These are phyloP conservation scores for Tachycineta bicolor DNA, from an alignment of 2,113 vertebrate genomes.

Conservation along the genomic window DNA sequence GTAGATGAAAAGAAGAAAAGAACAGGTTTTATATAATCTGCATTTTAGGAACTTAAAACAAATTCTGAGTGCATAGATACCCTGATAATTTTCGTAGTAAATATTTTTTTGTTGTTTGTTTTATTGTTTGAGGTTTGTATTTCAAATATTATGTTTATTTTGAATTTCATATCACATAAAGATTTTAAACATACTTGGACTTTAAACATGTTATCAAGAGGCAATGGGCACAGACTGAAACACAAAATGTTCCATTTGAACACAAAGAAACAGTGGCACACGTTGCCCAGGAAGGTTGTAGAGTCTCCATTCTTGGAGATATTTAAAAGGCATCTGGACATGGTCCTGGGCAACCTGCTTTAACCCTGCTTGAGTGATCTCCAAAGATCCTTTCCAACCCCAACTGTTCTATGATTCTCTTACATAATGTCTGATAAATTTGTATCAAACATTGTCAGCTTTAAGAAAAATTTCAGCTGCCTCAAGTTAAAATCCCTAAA, in stretches of 20 bases:
- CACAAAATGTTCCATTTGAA: neutral
- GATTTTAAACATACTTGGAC: neutral
- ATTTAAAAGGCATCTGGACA: neutral
- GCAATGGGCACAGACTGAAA: neutral
- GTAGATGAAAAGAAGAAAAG: neutral
- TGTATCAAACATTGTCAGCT: neutral
- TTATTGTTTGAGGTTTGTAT: neutral
- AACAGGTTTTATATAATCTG: rapidly evolving
- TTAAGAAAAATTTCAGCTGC: neutral
- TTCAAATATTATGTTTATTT: neutral
- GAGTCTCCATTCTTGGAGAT: neutral
- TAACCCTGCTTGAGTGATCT: neutral
- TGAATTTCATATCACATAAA: neutral
- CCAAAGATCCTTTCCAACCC: neutral
- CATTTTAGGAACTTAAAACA: neutral
- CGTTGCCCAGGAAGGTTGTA: neutral
- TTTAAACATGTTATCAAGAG: neutral
- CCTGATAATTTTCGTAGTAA: neutral
- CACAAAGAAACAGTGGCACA: neutral
- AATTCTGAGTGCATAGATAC: neutral
- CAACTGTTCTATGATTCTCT: neutral
- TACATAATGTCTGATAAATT: neutral
- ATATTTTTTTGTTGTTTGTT: neutral
- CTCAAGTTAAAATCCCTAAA: neutral
- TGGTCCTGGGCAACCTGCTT: neutral